phyloP scores from a whole-genome alignment of 2,797 vertebrate genomes.

The Coluber constrictor region DNA sequence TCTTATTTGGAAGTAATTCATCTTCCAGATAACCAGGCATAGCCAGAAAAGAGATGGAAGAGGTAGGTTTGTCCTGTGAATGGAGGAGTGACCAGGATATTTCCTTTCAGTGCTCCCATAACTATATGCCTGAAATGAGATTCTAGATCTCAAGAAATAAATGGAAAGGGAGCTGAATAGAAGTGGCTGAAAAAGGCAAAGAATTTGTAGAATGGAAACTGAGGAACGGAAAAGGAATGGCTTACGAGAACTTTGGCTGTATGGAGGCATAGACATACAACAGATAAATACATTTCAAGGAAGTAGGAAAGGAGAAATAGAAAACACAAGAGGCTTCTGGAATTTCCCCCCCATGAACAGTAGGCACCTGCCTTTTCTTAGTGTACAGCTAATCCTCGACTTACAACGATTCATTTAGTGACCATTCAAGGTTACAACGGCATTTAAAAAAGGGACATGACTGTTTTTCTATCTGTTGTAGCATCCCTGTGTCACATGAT shows the following conservation, averaged over 20 bases:
- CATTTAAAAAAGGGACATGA: neutral
- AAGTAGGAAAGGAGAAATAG: neutral
- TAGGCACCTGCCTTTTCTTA: neutral
- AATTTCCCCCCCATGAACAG: neutral
- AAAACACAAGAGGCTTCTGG: neutral
- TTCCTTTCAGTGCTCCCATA: neutral
- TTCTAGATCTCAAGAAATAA: neutral
- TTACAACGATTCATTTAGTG: neutral
- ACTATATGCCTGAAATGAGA: neutral
- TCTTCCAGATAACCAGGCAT: neutral
- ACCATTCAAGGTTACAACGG: neutral
- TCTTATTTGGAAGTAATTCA: neutral
- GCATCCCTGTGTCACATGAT: neutral
- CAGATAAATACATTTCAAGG: neutral
- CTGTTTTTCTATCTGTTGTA: neutral
- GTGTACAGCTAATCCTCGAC: neutral
- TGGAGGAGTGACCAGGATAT: neutral
- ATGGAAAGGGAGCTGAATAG: neutral
- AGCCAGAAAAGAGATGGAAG: neutral
- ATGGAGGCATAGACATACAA: neutral
- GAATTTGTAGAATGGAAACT: neutral
- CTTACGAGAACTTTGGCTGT: neutral
- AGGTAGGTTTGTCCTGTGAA: neutral
- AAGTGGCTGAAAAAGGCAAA: neutral
- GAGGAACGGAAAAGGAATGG: neutral